Evolutionary conservation across 2,113 vertebrate species (phyloP).

Genomic region (Equus przewalskii): DNA sequence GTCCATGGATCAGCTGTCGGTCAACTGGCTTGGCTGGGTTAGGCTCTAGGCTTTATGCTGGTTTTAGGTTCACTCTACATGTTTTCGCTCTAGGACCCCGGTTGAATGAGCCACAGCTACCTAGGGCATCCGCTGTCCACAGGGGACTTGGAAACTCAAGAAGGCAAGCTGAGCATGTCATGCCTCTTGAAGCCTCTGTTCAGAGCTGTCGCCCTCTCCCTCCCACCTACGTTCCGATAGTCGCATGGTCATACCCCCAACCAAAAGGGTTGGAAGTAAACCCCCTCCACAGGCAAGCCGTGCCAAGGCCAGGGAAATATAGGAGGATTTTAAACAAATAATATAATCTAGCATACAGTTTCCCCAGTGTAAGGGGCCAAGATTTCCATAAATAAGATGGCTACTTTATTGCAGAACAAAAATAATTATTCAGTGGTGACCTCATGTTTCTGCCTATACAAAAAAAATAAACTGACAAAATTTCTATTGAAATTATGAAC

Average conservation of each 20-base stretch:
- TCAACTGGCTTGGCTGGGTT: not conserved
- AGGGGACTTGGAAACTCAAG: not conserved
- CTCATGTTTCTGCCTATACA: not conserved
- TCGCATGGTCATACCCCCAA: not conserved
- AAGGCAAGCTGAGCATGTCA: not conserved
- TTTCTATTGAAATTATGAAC: not conserved
- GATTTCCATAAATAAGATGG: not conserved
- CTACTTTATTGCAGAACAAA: not conserved
- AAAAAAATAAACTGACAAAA: slow-evolving; percentile 11
- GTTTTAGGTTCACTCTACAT: not conserved
- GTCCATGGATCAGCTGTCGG: not conserved
- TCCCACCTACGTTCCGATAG: not conserved
- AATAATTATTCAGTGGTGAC: not conserved
- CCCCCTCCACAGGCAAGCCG: not conserved
- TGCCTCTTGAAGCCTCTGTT: not conserved
- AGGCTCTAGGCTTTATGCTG: not conserved
- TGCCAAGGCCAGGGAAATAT: not conserved
- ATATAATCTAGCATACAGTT: not conserved
- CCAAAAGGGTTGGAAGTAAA: not conserved
- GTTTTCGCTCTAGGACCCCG: not conserved
- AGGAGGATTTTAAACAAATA: not conserved
- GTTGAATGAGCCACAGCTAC: not conserved
- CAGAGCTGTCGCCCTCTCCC: not conserved
- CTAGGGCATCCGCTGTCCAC: not conserved
- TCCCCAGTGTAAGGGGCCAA: not conserved